Conservation (phyloP, 2,888 invertebrate species). For the Agelastica alni region DNA sequence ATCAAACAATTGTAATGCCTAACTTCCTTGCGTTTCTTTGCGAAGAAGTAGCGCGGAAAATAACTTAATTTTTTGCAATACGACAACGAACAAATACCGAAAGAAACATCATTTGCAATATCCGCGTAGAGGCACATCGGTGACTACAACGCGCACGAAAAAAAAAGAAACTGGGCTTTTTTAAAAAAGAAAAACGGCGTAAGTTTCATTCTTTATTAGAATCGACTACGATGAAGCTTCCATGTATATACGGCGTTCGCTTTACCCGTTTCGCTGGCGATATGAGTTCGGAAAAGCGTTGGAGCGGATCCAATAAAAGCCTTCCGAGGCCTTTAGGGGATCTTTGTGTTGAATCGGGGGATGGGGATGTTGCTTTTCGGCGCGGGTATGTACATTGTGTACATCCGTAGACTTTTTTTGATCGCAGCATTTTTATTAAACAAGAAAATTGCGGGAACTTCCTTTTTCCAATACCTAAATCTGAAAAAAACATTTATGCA, state of each 20-base stretch:
- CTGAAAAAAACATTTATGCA: too few relatives aligned
- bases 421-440: too few relatives aligned
- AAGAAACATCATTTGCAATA: constrained; percentile 15
- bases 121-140: constrained; percentile 9
- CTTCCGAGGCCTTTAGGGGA: constrained; percentile 28
- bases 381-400: constrained; percentile 9
- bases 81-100: constrained; percentile 6
- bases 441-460: too few relatives aligned
- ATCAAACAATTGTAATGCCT: too few relatives aligned
- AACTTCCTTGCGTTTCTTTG: too few relatives aligned
- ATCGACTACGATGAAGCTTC: constrained; percentile 25
- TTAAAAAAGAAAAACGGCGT: constrained; percentile 26
- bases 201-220: constrained; percentile 35
- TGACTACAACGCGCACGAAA: constrained; percentile 6
- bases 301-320: constrained; percentile 52
- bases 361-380: constrained; percentile 14
- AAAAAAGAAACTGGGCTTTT: constrained; percentile 30
- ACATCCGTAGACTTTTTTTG: constrained; percentile 13
- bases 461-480: too few relatives aligned
- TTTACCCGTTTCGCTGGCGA: constrained; percentile 36
- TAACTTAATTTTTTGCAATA: too few relatives aligned
- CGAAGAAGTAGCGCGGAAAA: too few relatives aligned
- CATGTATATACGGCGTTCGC: constrained; percentile 26
- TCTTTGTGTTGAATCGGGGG: constrained; percentile 22
- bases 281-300: constrained; percentile 49